A percentile compares a stretch with the other conserved stretches of the same genome.
Conservation (phyloP, 53 echinoderm and acorn worm genomes). For the Stichopus horrens region DNA sequence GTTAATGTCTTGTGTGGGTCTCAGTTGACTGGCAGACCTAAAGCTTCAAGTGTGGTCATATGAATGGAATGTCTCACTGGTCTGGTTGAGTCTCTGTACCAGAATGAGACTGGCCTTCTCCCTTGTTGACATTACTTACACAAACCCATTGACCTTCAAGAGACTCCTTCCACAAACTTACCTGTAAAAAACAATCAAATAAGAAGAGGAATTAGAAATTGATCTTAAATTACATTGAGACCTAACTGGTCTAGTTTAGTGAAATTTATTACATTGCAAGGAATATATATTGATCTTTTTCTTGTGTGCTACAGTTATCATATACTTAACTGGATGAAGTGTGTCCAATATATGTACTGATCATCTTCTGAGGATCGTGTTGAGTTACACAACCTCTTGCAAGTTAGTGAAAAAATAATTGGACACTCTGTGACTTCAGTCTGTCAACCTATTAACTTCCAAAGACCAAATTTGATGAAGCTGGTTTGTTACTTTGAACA, state of each 20-base stretch:
- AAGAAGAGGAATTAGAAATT: neutral
- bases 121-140: slow-evolving; percentile 96
- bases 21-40: neutral
- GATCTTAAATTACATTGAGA: neutral
- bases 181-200: slow-evolving; percentile 53
- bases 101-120: slow-evolving; percentile 72
- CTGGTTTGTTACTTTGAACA: too few relatives aligned
- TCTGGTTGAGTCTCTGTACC: slow-evolving; percentile 73
- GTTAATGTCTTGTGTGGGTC: neutral
- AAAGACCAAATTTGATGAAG: too few relatives aligned
- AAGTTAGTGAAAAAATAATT: too few relatives aligned
- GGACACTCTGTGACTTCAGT: too few relatives aligned
- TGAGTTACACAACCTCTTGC: too few relatives aligned
- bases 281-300: too few relatives aligned
- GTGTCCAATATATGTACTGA: too few relatives aligned
- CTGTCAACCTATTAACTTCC: too few relatives aligned
- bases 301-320: too few relatives aligned
- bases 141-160: slow-evolving; percentile 97
- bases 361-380: too few relatives aligned
- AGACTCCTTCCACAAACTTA: slow-evolving; percentile 99
- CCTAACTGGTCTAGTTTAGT: neutral
- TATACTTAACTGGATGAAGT: too few relatives aligned
- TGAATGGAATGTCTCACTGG: slow-evolving; percentile 56
- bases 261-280: neutral
- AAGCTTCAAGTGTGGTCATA: neutral